Evolutionary conservation across 2,888 invertebrate genomes (phyloP).

Genomic region (Pocota personata): DNA sequence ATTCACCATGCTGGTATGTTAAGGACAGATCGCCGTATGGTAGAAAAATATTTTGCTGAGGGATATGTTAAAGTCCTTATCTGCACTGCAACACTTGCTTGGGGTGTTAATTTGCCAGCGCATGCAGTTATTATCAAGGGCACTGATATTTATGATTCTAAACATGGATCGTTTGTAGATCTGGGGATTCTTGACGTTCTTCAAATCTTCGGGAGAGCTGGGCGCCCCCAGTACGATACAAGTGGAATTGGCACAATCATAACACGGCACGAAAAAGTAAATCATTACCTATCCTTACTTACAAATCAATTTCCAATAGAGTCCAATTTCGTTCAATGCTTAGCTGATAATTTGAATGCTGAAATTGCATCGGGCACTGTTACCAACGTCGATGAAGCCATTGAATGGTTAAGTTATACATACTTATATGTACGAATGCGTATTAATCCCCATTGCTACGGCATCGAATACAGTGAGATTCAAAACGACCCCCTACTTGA

Average conservation of each 20-base stretch:
- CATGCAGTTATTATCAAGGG: conserved; percentile 92
- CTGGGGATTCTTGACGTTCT: conserved; percentile 98
- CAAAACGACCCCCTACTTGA: conserved; percentile 92
- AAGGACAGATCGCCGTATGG: conserved; percentile 92
- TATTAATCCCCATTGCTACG: conserved; percentile 92
- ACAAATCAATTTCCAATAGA: conserved; percentile 99
- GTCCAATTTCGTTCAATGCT: conserved; percentile 95
- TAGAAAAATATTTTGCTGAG: conserved; percentile 95
- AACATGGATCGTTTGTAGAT: conserved; percentile 96
- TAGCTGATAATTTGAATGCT: conserved; percentile 98
- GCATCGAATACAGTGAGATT: conserved; percentile 85
- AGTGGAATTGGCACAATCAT: conserved; percentile 98
- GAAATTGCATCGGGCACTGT: conserved; percentile 99
- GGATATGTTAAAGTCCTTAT: conserved; percentile 95
- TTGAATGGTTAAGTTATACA: conserved; percentile 98
- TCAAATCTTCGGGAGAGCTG: conserved; percentile 99
- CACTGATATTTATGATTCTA: conserved; percentile 98
- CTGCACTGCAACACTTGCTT: conserved; percentile 98
- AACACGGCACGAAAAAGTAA: conserved; percentile 94
- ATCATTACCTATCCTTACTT: conserved; percentile 95
- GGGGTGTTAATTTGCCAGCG: conserved; percentile 99
- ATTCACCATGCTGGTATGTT: conserved; percentile 99
- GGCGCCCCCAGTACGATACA: conserved; percentile 98
- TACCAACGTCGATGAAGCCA: conserved; percentile 96
- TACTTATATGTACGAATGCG: conserved; percentile 97